phyloP scores from a whole-genome alignment of 1,140 invertebrate genomes.

The Armadillidium nasatum region DNA sequence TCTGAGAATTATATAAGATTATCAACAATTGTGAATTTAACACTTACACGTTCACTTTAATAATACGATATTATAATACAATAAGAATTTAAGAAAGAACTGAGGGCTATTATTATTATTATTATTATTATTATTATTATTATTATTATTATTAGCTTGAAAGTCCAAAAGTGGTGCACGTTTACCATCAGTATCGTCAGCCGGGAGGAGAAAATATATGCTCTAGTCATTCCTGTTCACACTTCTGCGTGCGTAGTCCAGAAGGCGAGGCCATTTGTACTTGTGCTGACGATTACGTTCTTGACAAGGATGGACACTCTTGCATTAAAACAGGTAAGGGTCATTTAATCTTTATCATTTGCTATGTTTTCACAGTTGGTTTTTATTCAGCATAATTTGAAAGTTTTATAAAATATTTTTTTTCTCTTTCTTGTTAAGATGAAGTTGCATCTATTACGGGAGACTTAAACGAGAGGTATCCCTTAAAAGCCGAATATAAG shows the following conservation, averaged over 20 bases:
- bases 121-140: not conserved
- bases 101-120: too few species aligned
- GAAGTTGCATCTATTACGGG: not conserved
- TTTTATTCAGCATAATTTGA: not conserved
- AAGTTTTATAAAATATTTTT: not conserved
- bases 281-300: conserved; percentile 27
- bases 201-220: conserved; percentile 63
- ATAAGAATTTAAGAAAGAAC: too few species aligned
- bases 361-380: not conserved
- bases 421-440: not conserved
- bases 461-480: not conserved
- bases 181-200: conserved; percentile 89
- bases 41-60: too few species aligned
- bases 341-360: not conserved
- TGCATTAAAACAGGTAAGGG: conserved; percentile 24
- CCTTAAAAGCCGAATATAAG: too few species aligned
- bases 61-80: too few species aligned
- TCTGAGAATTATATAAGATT: too few species aligned
- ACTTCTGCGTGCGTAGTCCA: conserved; percentile 55
- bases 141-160: conserved; percentile 50
- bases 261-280: conserved; percentile 30
- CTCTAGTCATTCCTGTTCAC: conserved; percentile 53
- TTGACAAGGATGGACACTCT: conserved; percentile 12
- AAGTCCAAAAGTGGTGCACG: conserved; percentile 90
- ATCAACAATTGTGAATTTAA: too few species aligned